Evolutionary conservation across 1,140 invertebrate species (phyloP).

Genomic region (Drosophila repleta): DNA sequence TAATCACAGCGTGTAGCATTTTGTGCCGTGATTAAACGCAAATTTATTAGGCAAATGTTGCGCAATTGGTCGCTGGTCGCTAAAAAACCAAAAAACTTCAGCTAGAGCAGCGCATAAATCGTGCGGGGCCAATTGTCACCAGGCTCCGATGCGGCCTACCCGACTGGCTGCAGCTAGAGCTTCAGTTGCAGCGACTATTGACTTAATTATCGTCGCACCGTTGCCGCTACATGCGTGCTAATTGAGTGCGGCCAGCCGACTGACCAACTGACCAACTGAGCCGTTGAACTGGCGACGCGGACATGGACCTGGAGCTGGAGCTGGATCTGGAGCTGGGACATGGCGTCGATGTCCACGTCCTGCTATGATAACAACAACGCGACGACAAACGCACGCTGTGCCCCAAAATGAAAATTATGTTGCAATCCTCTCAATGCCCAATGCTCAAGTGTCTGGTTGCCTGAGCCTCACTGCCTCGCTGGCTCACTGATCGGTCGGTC

Average conservation of each 20-base stretch:
- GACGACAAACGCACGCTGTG: constrained; percentile 78
- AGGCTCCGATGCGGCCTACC: constrained; percentile 15
- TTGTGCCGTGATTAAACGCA: constrained; percentile 67
- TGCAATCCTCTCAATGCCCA: constrained; percentile 55
- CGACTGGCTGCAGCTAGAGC: neutral
- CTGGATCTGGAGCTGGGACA: neutral
- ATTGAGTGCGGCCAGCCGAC: constrained; percentile 56
- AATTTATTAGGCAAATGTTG: constrained; percentile 77
- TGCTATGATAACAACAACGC: constrained; percentile 78
- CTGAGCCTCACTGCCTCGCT: constrained; percentile 55
- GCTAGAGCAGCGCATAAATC: constrained; percentile 57
- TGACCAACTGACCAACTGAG: constrained; percentile 56
- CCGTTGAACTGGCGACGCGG: constrained; percentile 20
- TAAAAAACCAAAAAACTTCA: neutral
- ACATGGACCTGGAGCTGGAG: neutral
- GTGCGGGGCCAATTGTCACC: constrained; percentile 72
- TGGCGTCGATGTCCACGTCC: constrained; percentile 42
- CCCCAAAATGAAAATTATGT: constrained; percentile 77
- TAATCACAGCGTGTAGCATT: constrained; percentile 71
- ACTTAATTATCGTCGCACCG: constrained; percentile 71
- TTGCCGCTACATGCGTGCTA: constrained; percentile 79
- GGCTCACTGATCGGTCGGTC: constrained; percentile 60
- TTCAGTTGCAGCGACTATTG: constrained; percentile 2
- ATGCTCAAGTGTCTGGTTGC: constrained; percentile 31
- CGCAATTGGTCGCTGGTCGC: constrained; percentile 49